phyloP scores from a whole-genome alignment of 30 jellyfish, hydroid and myxozoan species.

The Hydractinia symbiolongicarpus region DNA sequence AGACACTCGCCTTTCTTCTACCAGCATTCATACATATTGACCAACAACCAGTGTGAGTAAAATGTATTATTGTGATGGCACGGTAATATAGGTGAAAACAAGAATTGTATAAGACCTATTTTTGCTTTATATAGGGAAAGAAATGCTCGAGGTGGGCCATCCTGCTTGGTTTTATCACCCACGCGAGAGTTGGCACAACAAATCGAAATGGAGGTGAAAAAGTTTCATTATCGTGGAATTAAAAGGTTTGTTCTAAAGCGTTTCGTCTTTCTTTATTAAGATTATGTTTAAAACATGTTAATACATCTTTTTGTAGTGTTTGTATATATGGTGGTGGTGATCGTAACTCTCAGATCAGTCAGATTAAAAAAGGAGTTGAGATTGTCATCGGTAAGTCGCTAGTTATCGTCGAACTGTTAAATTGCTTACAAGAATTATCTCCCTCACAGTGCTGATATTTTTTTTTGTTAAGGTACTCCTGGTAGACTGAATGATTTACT shows the following conservation, averaged over 20 bases:
- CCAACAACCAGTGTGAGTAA: conserved; percentile 67
- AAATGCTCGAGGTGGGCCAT: conserved; percentile 79
- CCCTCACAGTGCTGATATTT: neutral
- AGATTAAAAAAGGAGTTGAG: conserved; percentile 84
- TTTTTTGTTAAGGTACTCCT: conserved; percentile 72
- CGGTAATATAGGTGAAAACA: neutral
- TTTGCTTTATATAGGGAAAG: conserved; percentile 59
- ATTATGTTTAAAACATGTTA: neutral
- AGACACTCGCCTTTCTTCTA: conserved; percentile 89
- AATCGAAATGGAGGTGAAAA: conserved; percentile 87
- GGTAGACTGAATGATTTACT: conserved; percentile 88
- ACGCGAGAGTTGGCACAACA: conserved; percentile 99
- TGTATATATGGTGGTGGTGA: conserved; percentile 98
- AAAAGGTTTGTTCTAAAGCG: conserved; percentile 66
- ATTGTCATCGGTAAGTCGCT: conserved; percentile 71
- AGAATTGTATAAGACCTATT: too few species aligned
- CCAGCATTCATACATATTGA: conserved; percentile 98
- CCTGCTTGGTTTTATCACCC: conserved; percentile 96
- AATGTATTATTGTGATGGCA: neutral
- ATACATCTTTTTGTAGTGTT: conserved; percentile 44
- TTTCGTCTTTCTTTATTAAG: too few species aligned
- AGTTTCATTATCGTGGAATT: conserved; percentile 82
- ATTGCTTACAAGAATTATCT: too few species aligned
- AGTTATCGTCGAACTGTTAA: too few species aligned
- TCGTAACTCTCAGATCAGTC: conserved; percentile 63